A percentile compares a stretch with the other conserved stretches of the same genome.
These are phyloP conservation scores for Plagodis pulveraria DNA, from an alignment of 2,888 invertebrate genomes.

Conservation along the genomic window DNA sequence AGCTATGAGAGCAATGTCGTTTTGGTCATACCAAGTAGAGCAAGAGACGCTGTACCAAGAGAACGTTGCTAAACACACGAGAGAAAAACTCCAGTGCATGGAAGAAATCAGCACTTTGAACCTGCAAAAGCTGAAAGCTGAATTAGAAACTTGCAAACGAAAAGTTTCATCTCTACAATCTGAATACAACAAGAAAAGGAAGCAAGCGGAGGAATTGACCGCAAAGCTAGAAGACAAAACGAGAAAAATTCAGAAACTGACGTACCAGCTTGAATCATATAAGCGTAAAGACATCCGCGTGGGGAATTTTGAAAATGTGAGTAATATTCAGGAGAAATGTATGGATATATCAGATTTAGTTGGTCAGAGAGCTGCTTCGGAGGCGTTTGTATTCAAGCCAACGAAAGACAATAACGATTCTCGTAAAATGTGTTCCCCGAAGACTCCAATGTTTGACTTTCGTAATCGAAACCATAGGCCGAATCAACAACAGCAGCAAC, in stretches of 20 bases:
- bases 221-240: conserved; percentile 74
- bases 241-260: conserved; percentile 76
- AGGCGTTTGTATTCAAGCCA: conserved; percentile 72
- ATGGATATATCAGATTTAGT: conserved; percentile 77
- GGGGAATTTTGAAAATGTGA: conserved; percentile 55
- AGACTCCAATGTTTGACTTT: conserved; percentile 76
- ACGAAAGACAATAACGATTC: conserved; percentile 64
- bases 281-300: conserved; percentile 70
- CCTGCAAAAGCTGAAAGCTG: conserved; percentile 75
- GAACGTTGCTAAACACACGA: conserved; percentile 73
- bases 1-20: conserved; percentile 82
- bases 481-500: conserved; percentile 34
- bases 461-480: conserved; percentile 51
- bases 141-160: conserved; percentile 76
- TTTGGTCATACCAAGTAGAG: conserved; percentile 83
- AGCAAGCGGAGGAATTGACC: conserved; percentile 74
- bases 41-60: conserved; percentile 81
- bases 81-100: conserved; percentile 74
- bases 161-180: conserved; percentile 71
- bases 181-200: conserved; percentile 74
- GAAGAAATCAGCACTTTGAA: conserved; percentile 77
- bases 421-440: conserved; percentile 64
- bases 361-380: conserved; percentile 62
- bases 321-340: conserved; percentile 63
- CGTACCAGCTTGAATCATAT: conserved; percentile 73